Conservation (phyloP, 2,113 vertebrate species). For the Platycercus adscitus region DNA sequence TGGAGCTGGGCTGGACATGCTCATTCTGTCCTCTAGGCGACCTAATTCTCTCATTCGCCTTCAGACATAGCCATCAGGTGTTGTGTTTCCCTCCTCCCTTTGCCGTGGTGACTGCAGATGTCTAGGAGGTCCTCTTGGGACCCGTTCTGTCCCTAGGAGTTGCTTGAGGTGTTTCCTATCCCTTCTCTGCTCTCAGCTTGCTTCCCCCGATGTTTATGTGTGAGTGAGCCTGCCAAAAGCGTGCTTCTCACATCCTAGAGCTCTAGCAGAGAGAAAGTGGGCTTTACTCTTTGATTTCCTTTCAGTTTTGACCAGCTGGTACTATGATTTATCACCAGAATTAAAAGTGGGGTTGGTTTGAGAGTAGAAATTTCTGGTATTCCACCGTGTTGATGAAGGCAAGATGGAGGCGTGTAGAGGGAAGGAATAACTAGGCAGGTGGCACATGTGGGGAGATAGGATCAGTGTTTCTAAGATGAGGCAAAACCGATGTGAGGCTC, state of each 20-base stretch:
- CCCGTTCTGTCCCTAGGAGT: background rate
- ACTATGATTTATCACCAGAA: background rate
- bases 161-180: rapidly evolving
- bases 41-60: background rate
- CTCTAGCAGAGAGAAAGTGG: background rate
- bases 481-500: background rate
- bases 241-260: background rate
- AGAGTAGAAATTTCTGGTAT: background rate
- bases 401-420: background rate
- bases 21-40: background rate
- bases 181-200: background rate
- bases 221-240: background rate
- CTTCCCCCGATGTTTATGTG: background rate
- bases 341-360: background rate
- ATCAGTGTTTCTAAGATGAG: background rate
- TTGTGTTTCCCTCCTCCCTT: background rate
- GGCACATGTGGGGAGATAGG: rapidly evolving
- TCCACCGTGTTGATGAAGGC: background rate
- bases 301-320: background rate
- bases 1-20: background rate
- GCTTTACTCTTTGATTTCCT: background rate
- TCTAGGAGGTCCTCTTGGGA: background rate
- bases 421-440: background rate
- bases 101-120: rapidly evolving
- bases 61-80: background rate